Percentiles rank a stretch among this genome's conserved stretches.
These are phyloP conservation scores for Carposina sasakii DNA, from an alignment of 1,140 invertebrate species.

Conservation along the genomic window DNA sequence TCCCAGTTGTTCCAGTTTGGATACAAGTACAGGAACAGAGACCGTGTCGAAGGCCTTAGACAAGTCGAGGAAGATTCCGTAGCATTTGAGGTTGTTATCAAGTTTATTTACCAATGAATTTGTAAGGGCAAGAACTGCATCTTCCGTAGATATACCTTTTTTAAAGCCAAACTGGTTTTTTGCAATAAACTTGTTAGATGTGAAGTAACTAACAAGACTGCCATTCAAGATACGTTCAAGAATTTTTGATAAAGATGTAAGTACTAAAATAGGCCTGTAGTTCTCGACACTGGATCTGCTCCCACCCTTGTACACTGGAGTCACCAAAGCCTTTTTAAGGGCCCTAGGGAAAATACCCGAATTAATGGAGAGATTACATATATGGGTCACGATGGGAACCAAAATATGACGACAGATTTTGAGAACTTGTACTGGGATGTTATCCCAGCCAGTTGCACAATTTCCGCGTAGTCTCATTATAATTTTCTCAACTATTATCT, in stretches of 20 bases:
- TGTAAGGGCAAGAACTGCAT: background rate
- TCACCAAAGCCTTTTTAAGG: too few relatives aligned
- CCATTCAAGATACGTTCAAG: background rate
- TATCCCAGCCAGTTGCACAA: background rate
- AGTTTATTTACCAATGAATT: background rate
- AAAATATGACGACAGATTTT: background rate
- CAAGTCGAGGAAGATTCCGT: background rate
- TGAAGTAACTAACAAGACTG: background rate
- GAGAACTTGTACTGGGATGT: background rate
- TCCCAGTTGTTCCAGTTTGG: too few relatives aligned
- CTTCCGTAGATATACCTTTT: background rate
- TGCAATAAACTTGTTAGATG: background rate
- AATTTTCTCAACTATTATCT: background rate
- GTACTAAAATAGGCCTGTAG: background rate
- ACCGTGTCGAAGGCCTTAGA: too few relatives aligned
- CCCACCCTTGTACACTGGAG: background rate
- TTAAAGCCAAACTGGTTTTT: background rate
- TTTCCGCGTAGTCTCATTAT: background rate
- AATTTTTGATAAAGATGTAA: background rate
- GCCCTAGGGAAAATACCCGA: too few relatives aligned
- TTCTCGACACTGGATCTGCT: background rate
- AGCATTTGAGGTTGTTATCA: background rate
- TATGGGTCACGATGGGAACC: background rate
- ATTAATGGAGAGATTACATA: background rate
- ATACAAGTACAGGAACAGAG: too few relatives aligned